A percentile compares a stretch with the other conserved stretches of the same genome.
Conservation (phyloP, 2,113 vertebrate genomes). For the Paratilapia polleni region DNA sequence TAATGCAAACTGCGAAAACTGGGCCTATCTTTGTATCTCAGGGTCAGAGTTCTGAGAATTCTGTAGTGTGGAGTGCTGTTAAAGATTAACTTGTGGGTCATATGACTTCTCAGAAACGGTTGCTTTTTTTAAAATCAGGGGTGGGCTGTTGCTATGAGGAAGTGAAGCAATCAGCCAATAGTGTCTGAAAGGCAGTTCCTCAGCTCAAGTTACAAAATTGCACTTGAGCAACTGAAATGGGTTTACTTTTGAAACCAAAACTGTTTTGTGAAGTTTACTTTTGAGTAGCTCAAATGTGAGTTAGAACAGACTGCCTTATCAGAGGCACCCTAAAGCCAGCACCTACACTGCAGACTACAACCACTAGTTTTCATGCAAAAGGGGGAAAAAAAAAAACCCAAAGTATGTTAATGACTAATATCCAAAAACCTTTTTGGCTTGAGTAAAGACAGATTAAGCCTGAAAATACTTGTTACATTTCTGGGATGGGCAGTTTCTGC, state of each 20-base stretch:
- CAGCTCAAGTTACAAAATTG: constrained; percentile 50
- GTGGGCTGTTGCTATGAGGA: constrained; percentile 75
- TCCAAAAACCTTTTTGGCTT: background rate
- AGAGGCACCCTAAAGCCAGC: background rate
- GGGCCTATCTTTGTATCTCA: constrained; percentile 36
- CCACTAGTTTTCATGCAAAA: background rate
- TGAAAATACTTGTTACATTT: too few species aligned
- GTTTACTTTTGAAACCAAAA: background rate
- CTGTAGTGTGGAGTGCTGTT: background rate
- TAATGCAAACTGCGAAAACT: background rate
- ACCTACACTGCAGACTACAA: background rate
- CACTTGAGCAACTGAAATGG: constrained; percentile 3
- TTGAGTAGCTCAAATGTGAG: background rate
- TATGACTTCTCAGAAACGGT: constrained; percentile 77
- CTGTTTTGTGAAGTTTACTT: background rate
- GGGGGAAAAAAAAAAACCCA: too few species aligned
- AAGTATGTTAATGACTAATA: background rate
- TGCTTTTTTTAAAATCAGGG: constrained; percentile 70
- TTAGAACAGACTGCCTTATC: background rate
- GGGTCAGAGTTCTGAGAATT: constrained; percentile 57
- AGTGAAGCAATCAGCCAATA: constrained; percentile 56
- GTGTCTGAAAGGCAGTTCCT: background rate
- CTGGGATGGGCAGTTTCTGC: background rate
- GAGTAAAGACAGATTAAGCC: background rate
- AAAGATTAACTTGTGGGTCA: constrained; percentile 71